Percentiles rank a stretch among this genome's conserved stretches.
phyloP scores from a whole-genome alignment of 2,113 vertebrate species.

The Notarius lentiginosus region DNA sequence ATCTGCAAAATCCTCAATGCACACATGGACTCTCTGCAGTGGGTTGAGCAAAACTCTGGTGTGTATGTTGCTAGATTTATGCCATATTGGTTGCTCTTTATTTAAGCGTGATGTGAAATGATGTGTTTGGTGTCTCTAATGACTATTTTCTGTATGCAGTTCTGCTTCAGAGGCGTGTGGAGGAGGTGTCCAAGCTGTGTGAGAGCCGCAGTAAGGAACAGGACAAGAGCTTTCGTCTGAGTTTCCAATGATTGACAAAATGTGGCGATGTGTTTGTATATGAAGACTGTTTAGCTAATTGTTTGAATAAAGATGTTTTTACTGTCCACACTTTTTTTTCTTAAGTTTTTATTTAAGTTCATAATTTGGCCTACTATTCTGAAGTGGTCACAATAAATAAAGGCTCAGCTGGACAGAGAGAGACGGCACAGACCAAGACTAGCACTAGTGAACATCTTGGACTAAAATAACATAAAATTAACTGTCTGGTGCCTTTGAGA shows the following conservation, averaged over 20 bases:
- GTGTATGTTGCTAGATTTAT: slow-evolving; percentile 41
- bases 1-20: slow-evolving; percentile 98
- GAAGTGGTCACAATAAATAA: neutral
- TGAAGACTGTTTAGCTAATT: slow-evolving; percentile 27
- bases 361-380: too few relatives aligned
- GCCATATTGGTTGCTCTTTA: neutral
- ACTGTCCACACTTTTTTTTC: too few relatives aligned
- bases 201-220: slow-evolving; percentile 93
- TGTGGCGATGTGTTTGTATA: slow-evolving; percentile 8
- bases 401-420: too few relatives aligned
- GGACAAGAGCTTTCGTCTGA: slow-evolving; percentile 86
- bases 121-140: neutral
- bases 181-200: slow-evolving; percentile 88
- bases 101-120: neutral
- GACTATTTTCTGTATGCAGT: slow-evolving; percentile 55
- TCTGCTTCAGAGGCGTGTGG: slow-evolving; percentile 88
- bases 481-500: neutral
- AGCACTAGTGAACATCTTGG: too few relatives aligned
- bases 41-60: slow-evolving; percentile 95
- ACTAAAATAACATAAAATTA: neutral
- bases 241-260: slow-evolving; percentile 73
- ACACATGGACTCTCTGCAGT: slow-evolving; percentile 96
- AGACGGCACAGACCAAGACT: too few relatives aligned
- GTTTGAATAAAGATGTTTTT: slow-evolving; percentile 39
- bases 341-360: too few relatives aligned